Evolutionary conservation across 2,797 vertebrate species (phyloP).

Genomic region (Manis crassicaudata): DNA sequence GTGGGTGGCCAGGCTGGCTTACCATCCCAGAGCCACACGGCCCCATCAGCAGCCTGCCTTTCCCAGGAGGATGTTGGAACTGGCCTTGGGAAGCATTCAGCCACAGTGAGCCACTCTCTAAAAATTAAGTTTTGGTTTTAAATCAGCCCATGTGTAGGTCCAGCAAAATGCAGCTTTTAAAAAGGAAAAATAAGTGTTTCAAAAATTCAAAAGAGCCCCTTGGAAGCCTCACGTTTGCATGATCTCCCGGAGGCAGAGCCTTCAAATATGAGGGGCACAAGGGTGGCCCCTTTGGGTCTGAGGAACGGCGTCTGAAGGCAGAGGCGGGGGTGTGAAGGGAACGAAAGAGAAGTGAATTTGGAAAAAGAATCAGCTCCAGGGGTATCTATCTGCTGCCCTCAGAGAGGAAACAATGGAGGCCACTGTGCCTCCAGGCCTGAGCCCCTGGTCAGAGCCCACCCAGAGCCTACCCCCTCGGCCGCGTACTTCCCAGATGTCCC

Average conservation of each 20-base stretch:
- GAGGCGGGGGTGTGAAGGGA: neutral
- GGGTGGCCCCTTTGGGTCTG: neutral
- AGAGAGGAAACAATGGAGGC: neutral
- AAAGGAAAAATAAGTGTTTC: neutral
- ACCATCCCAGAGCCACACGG: rapidly evolving
- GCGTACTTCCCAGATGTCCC: too few relatives aligned
- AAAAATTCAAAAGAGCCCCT: neutral
- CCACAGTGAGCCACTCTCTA: rapidly evolving
- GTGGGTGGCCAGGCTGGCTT: neutral
- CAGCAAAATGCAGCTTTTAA: neutral
- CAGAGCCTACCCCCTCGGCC: too few relatives aligned
- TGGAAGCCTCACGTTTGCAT: neutral
- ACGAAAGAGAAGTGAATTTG: too few relatives aligned
- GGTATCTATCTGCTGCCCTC: rapidly evolving
- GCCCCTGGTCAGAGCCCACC: too few relatives aligned
- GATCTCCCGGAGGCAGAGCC: rapidly evolving
- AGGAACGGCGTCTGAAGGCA: neutral
- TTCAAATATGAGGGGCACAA: neutral
- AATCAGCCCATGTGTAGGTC: neutral
- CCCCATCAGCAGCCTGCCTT: neutral
- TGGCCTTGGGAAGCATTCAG: neutral
- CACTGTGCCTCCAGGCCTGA: too few relatives aligned
- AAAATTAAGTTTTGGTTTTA: neutral
- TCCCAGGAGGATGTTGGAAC: neutral
- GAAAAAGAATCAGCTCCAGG: neutral